Evolutionary conservation across 1,140 invertebrate genomes (phyloP), one percentile per base, ranked within the genome.

Genomic region (Hylaeus volcanicus): DNA sequence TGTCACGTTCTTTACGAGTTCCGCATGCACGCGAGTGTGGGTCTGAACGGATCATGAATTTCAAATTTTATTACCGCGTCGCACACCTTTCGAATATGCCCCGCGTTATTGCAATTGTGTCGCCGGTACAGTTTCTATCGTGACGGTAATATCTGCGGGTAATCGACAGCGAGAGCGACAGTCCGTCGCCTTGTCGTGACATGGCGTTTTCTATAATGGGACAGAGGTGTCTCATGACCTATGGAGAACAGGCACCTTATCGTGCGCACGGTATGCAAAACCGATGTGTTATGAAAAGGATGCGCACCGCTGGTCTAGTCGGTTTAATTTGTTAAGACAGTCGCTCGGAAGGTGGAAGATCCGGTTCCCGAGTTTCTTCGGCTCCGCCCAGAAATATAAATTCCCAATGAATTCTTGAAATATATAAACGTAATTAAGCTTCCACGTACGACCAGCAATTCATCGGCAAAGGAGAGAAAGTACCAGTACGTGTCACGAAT

Each of bases 391-490:
- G 9, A 6, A 2, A 60, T 14, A 8, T 5, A 5, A n/a, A 11
- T 41, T 51, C 37, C 37, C 15, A 56, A 68, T 68, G 2, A 8
- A 51, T 51, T 9, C 6, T 2, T 9, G 51, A 74, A 65, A 6
- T 53, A 26, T 65, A 41, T 74, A 75, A 75, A 66, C 66, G 56
- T 43, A 43, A 43, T 12, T 4, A 26, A 64, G 61, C 39, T 74
- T 73, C 51, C 51, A 74, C 65, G 43, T 64, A 53, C 3, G 48
- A 56, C 55, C 55, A 74, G 53, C 70, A 58, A 74, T 73, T 37
- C 39, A 79, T 74, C 53, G 43, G 61, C 39, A 79, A 79, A 79
- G 71, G 71, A 79, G 77, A 74, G 77, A 79, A 79, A 79, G 77
- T 79, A 2, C 48, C 48, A 12, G 41, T 64, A 61, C 72, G 60